Evolutionary conservation across 2,797 vertebrate genomes (phyloP), one percentile per base, ranked within the genome.

Genomic region (Sphenodon punctatus): DNA sequence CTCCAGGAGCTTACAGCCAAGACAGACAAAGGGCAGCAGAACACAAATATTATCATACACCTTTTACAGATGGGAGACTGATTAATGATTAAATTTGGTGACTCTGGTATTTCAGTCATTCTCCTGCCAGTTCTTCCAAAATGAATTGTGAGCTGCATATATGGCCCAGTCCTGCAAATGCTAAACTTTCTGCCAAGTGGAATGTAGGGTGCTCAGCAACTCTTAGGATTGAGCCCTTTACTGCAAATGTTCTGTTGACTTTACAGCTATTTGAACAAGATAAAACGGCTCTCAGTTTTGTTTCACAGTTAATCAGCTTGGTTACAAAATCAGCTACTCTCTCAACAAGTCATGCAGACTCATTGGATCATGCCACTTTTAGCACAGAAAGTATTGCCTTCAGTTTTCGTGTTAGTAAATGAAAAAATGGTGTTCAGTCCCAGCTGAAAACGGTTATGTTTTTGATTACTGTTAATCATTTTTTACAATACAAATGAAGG

Each of bases 391-490:
- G 3, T 42, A 1, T 0, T 30, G 23, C 20, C 12, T 3, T 46
- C 42, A 25, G 6, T 67, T 78, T 56, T 80, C 78, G 91, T 67
- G 30, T 27, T 46, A 25, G 10, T 2, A 61, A 27, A 12, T 19
- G 12, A 22, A 43, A 10, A 46, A 23, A 70, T 25, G 74, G 76
- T 53, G 86, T 77, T 45, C 23, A 60, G 16, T 10, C 58, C 34
- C 67, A 22, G 27, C 10, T 46, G 58, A 17, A 11, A 19, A 42
- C n/a, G 68, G n/a, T 32, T 38, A 80, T 17, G 25, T 19, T 78
- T 87, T 78, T 60, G 69, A 74, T 84, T 74, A 38, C 30, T 66
- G 23, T 80, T 77, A 80, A n/a, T n/a, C 60, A 32, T 39, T 81
- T 80, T 73, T 22, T 22, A 65, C 15, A 4, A 81, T 80, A 72